Percentiles rank a stretch among this genome's conserved stretches.
phyloP scores from a whole-genome alignment of 2,797 vertebrate genomes.

The Hemibagrus guttatus region DNA sequence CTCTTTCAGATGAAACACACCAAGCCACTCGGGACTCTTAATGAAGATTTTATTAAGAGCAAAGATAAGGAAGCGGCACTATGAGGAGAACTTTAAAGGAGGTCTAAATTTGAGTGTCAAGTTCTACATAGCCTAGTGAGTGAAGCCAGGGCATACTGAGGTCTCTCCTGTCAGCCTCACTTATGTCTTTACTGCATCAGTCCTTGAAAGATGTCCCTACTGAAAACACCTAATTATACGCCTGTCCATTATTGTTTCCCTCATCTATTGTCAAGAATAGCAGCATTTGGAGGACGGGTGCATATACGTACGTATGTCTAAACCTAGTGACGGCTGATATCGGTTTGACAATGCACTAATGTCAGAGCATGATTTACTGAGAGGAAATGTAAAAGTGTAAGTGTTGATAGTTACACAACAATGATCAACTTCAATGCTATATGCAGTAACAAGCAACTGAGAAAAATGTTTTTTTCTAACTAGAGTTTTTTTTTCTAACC shows the following conservation, averaged over 20 bases:
- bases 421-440: background rate
- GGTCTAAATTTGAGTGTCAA: conserved; percentile 10
- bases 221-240: conserved; percentile 57
- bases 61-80: conserved; percentile 6
- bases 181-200: conserved; percentile 42
- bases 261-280: conserved; percentile 52
- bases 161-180: conserved; percentile 42
- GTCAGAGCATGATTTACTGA: background rate
- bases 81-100: conserved; percentile 12
- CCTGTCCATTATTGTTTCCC: conserved; percentile 56
- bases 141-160: conserved; percentile 19
- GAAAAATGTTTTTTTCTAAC: background rate
- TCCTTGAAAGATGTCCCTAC: conserved; percentile 47
- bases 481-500: too few relatives aligned
- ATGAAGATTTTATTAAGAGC: conserved; percentile 16
- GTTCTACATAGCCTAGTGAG: conserved; percentile 19
- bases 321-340: background rate
- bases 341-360: background rate
- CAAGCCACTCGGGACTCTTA: background rate
- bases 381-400: background rate
- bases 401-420: background rate
- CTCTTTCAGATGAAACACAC: background rate
- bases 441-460: background rate
- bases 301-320: background rate
- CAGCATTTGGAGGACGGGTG: conserved; percentile 9